These are phyloP conservation scores for Potamarius usumacintae DNA, from an alignment of 2,113 vertebrate species.

Conservation along the genomic window DNA sequence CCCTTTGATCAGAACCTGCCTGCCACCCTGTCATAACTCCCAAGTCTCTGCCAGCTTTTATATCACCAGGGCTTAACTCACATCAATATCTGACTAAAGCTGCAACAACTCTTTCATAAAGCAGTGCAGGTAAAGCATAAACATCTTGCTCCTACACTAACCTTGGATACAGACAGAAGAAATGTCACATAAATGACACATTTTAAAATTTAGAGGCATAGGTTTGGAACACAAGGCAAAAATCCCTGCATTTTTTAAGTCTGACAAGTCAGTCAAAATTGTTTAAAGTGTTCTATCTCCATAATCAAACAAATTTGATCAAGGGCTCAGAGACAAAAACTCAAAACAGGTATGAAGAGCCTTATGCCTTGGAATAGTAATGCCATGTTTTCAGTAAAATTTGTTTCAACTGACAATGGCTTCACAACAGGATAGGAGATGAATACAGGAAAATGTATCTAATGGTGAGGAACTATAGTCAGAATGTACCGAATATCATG, in stretches of 20 bases:
- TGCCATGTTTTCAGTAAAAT: not conserved
- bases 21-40: constrained; percentile 40
- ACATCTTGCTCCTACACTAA: not conserved
- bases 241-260: not conserved
- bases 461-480: not conserved
- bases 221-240: not conserved
- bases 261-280: not conserved
- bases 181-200: not conserved
- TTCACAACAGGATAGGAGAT: not conserved
- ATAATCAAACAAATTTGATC: not conserved
- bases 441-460: not conserved
- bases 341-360: not conserved
- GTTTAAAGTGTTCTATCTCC: not conserved
- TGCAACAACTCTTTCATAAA: constrained; percentile 5
- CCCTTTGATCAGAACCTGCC: constrained; percentile 36
- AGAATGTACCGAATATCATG: not conserved
- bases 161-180: not conserved
- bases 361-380: not conserved
- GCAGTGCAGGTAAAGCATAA: constrained; percentile 1
- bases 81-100: constrained; percentile 8
- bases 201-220: not conserved
- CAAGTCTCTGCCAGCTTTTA: constrained; percentile 15
- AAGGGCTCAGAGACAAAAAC: not conserved
- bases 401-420: not conserved
- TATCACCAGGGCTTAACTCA: constrained; percentile 7